Base-by-base conservation (phyloP, 2,888 invertebrate genomes). In the Hesperia comma region DNA sequence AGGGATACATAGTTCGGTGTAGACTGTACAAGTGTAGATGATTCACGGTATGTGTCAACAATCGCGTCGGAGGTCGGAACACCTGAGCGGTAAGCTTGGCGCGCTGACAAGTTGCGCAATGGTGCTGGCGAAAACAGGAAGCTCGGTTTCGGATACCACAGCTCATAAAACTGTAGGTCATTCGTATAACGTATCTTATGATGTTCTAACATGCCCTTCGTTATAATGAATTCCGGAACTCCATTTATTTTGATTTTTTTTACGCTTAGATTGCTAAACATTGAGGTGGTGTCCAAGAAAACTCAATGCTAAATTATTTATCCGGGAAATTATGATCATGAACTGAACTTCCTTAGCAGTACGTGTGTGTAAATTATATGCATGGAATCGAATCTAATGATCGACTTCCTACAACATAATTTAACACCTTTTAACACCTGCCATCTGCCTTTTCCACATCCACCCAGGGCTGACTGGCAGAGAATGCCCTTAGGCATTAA, bases 31-130 rank as follows among this genome's bases (percentile, higher is more conserved):
- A 83, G 80, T 37, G 15, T 10, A 26, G 33, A 75, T 83, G 80
- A 82, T 71, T 83, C 80, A 81, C 68, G 66, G 68, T 61, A 69
- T 71, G 74, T 82, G 79, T 79, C 79, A 83, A 83, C 80, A 78
- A 76, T 78, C 71, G 75, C 79, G 78, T 71, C 75, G 74, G 83
- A 87, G 87, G 87, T 87, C 84, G 79, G 80, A 83, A 84, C 88
- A 90, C 92, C 91, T 90, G 88, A 87, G 78, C 83, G 76, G 70
- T 90, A 88, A 87, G 78, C 83, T 86, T 88, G 88, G 92, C 92
- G 85, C 70, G 67, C 72, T 88, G 90, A 86, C 90, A 91, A 90
- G 81, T 90, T 89, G 84, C 89, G 85, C 88, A 90, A 91, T 75
- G 74, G 75, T 79, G 77, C 74, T 77, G 77, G 80, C 79, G 85